Evolutionary conservation across 2,797 vertebrate species (phyloP).

Genomic region (Catamblyrhynchus diadema): DNA sequence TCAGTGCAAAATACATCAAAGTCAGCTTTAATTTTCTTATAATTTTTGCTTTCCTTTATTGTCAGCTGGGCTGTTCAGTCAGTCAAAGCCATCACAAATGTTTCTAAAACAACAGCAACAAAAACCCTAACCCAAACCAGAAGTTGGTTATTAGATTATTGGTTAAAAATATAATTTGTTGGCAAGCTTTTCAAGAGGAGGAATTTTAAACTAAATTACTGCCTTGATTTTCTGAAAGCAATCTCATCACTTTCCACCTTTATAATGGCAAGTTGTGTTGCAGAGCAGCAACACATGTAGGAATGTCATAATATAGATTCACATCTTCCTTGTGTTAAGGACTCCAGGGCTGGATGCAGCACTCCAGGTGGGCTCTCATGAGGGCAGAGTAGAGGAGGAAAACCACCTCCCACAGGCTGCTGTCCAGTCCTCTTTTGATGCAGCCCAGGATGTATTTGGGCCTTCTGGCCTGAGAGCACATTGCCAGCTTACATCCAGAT

Average conservation of each 20-base stretch:
- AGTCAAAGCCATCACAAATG: background rate
- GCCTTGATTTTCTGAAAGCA: background rate
- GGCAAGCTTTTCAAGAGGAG: background rate
- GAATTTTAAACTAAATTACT: background rate
- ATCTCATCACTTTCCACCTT: background rate
- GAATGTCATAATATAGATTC: background rate
- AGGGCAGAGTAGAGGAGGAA: background rate
- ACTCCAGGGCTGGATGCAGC: background rate
- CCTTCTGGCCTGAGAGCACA: background rate
- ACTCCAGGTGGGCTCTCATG: background rate
- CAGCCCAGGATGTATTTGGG: background rate
- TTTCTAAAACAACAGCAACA: background rate
- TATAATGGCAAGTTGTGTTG: background rate
- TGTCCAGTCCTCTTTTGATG: too few species aligned
- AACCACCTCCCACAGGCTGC: background rate
- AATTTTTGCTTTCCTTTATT: background rate
- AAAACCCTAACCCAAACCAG: background rate
- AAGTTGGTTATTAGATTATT: background rate
- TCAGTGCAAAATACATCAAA: background rate
- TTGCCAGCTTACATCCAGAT: fast-evolving
- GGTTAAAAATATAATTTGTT: background rate
- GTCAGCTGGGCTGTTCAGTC: background rate
- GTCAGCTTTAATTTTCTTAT: background rate
- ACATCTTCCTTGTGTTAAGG: background rate
- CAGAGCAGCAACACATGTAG: background rate